Evolutionary conservation across 2,888 invertebrate genomes (phyloP).

Genomic region (Dolomedes plantarius): DNA sequence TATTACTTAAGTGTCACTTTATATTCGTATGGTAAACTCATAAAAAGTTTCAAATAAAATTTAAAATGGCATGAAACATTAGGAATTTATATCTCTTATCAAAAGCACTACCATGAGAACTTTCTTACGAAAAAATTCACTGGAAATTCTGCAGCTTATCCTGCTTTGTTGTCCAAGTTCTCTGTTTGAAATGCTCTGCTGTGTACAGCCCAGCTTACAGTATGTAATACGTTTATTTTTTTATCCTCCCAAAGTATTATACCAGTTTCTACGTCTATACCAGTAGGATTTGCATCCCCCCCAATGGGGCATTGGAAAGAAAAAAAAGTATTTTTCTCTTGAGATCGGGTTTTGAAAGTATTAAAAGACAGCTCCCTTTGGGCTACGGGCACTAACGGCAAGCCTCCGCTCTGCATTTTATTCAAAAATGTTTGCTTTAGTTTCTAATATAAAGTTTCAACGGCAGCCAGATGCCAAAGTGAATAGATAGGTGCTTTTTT

Average conservation of each 20-base stretch:
- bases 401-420: neutral
- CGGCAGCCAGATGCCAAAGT: neutral
- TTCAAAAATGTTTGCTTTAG: slow-evolving; percentile 7
- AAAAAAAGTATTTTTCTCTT: neutral
- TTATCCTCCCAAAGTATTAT: too few relatives aligned
- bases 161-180: neutral
- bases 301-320: neutral
- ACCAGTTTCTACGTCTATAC: neutral
- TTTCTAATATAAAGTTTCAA: neutral
- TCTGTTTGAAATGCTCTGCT: neutral
- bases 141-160: neutral
- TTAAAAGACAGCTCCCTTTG: slow-evolving; percentile 3
- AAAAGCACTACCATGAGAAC: too few relatives aligned
- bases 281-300: slow-evolving; percentile 6
- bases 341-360: slow-evolving; percentile 16
- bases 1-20: too few relatives aligned
- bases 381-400: neutral
- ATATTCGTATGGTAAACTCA: too few relatives aligned
- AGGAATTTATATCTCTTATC: too few relatives aligned
- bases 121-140: neutral
- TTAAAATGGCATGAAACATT: too few relatives aligned
- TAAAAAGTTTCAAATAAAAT: too few relatives aligned
- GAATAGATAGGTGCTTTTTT: too few relatives aligned
- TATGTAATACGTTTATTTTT: neutral
- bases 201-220: neutral